phyloP scores from a whole-genome alignment of 1,140 invertebrate species.

The Cyclargus thomasi region DNA sequence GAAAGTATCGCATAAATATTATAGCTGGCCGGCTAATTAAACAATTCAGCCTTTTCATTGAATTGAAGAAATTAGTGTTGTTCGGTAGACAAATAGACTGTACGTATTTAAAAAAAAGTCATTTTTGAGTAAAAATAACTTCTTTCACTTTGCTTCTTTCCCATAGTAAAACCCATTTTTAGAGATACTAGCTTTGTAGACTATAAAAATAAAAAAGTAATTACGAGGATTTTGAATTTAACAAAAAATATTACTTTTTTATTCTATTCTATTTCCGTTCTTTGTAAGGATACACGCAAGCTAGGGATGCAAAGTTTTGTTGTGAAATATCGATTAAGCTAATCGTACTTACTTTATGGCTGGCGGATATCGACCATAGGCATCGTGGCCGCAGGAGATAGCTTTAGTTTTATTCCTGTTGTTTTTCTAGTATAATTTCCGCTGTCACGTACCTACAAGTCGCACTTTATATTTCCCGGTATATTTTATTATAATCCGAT shows the following conservation, averaged over 20 bases:
- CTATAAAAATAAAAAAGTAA: no score
- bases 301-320: not conserved
- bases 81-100: no score
- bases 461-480: not conserved
- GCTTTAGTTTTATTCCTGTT: not conserved
- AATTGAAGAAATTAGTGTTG: no score
- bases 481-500: constrained; percentile 1
- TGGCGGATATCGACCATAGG: not conserved
- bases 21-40: not conserved
- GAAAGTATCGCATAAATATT: constrained; percentile 4
- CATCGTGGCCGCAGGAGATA: not conserved
- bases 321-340: not conserved
- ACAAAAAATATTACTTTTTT: no score
- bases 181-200: no score
- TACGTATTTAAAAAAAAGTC: no score
- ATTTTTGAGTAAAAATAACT: no score
- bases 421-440: constrained; percentile 9
- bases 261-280: no score
- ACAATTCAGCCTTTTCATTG: no score
- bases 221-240: no score
- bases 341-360: not conserved
- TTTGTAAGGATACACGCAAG: not conserved
- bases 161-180: no score
- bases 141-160: no score
- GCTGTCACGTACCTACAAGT: not conserved